phyloP scores from a whole-genome alignment of 2,888 invertebrate species.

The Hedya salicella region DNA sequence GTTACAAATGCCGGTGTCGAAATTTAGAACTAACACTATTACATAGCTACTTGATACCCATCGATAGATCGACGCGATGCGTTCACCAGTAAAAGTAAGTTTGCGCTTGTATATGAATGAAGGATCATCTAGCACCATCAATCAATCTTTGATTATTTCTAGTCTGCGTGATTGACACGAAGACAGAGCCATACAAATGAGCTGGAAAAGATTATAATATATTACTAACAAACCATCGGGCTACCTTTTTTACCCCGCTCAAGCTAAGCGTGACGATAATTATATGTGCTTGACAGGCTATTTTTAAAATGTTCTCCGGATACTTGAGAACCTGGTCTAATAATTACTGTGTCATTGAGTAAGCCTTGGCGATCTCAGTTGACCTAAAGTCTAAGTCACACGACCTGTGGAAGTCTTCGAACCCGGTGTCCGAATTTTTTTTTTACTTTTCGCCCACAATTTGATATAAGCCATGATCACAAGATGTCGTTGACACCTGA shows the following conservation, averaged over 20 bases:
- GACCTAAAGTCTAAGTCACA: neutral
- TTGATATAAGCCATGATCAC: too few relatives aligned
- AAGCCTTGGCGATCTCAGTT: constrained; percentile 23
- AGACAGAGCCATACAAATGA: constrained; percentile 80
- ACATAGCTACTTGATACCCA: neutral
- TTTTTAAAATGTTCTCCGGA: constrained; percentile 36
- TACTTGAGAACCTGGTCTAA: constrained; percentile 25
- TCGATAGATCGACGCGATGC: constrained; percentile 12
- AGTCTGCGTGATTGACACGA: constrained; percentile 73
- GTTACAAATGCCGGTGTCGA: constrained; percentile 9
- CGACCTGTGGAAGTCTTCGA: too few relatives aligned
- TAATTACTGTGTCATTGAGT: constrained; percentile 39
- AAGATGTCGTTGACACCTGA: too few relatives aligned
- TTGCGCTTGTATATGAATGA: constrained; percentile 59
- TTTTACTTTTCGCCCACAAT: too few relatives aligned
- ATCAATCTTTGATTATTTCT: constrained; percentile 72
- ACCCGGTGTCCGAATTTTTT: too few relatives aligned
- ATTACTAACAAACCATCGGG: constrained; percentile 41
- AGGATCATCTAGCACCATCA: constrained; percentile 65
- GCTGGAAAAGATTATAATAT: constrained; percentile 53
- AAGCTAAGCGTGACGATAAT: constrained; percentile 40
- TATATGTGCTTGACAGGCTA: constrained; percentile 41
- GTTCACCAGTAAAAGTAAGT: constrained; percentile 8
- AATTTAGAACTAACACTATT: constrained; percentile 18
- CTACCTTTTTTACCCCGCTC: constrained; percentile 41